phyloP scores from a whole-genome alignment of 2,888 invertebrate genomes.

The Thyatira batis region DNA sequence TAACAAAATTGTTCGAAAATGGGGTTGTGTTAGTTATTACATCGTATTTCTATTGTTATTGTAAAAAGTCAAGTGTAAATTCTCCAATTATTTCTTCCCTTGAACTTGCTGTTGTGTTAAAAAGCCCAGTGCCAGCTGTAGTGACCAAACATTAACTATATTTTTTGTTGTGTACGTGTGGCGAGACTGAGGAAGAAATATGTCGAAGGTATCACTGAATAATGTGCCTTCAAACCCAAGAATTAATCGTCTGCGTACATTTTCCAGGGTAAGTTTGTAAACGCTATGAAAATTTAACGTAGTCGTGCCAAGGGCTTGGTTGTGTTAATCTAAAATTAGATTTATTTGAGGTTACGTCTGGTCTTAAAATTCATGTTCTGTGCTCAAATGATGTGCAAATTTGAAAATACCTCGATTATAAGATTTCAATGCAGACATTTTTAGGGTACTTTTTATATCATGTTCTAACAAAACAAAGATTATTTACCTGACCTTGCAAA shows the following conservation, averaged over 20 bases:
- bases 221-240: slow-evolving; percentile 77
- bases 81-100: slow-evolving; percentile 52
- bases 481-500: not conserved
- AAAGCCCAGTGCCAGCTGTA: slow-evolving; percentile 47
- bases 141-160: slow-evolving; percentile 54
- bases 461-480: not conserved
- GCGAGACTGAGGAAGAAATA: slow-evolving; percentile 35
- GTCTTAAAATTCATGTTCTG: not conserved
- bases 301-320: slow-evolving; percentile 19
- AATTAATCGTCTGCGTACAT: slow-evolving; percentile 72
- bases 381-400: not conserved
- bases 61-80: slow-evolving; percentile 7
- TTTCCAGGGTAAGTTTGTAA: slow-evolving; percentile 71
- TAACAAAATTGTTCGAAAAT: slow-evolving; percentile 30
- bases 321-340: slow-evolving; percentile 37
- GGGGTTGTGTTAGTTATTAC: slow-evolving; percentile 27
- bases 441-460: not conserved
- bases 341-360: slow-evolving; percentile 44
- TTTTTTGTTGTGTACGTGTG: slow-evolving; percentile 51
- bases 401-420: not conserved
- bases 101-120: slow-evolving; percentile 52
- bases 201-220: slow-evolving; percentile 77
- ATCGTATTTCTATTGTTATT: not conserved
- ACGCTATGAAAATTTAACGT: slow-evolving; percentile 16
- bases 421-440: not conserved